Conservation (phyloP, 1,140 invertebrate species). For the Nasonia vitripennis region DNA sequence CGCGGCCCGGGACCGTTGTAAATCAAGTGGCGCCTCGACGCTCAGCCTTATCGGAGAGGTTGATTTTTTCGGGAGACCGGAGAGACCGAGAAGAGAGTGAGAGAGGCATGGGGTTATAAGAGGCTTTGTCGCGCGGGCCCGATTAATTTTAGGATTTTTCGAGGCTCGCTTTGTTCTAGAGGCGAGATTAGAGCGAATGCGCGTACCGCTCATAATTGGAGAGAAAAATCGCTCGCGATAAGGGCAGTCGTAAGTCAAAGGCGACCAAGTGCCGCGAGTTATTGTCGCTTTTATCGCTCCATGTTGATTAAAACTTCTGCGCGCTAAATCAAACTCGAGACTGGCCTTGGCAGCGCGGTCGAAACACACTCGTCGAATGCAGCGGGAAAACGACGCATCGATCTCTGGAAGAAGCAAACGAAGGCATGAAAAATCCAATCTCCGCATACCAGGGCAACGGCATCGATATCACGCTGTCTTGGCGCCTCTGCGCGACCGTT, state of each 20-base stretch:
- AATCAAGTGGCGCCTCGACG: constrained; percentile 30
- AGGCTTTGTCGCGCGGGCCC: too few species aligned
- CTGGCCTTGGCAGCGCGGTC: too few species aligned
- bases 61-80: background rate
- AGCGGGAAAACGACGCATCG: too few species aligned
- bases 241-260: background rate
- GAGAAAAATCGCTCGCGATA: background rate
- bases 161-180: background rate
- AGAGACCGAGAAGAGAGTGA: background rate
- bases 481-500: background rate
- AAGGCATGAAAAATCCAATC: background rate
- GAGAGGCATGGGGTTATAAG: too few species aligned
- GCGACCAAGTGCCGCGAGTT: background rate
- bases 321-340: too few species aligned
- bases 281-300: background rate
- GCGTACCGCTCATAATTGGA: background rate
- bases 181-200: background rate
- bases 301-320: too few species aligned
- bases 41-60: background rate
- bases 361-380: too few species aligned
- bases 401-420: too few species aligned
- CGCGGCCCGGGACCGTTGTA: background rate
- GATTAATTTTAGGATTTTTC: background rate
- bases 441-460: background rate
- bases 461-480: background rate